These are phyloP conservation scores for Trochalopteron elliotii DNA, from an alignment of 2,113 vertebrate species.

Conservation along the genomic window DNA sequence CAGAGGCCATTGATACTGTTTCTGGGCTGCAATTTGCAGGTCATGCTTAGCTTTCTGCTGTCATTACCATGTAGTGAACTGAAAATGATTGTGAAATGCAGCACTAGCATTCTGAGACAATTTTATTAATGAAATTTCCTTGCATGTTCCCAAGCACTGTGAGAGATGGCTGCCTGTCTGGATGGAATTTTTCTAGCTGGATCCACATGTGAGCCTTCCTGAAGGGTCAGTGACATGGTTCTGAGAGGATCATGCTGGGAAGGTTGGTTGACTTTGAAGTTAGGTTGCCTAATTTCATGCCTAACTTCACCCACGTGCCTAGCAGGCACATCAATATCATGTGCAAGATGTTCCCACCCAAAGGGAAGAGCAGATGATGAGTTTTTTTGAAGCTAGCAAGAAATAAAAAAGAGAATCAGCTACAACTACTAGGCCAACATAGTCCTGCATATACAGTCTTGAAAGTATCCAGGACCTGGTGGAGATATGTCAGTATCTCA, in stretches of 20 bases:
- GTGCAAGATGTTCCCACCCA: background rate
- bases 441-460: background rate
- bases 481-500: background rate
- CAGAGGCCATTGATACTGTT: background rate
- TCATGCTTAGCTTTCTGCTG: background rate
- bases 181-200: background rate
- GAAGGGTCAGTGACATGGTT: background rate
- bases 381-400: background rate
- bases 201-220: rapidly evolving
- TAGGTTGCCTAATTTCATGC: too few relatives aligned
- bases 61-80: background rate
- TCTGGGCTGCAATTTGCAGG: background rate
- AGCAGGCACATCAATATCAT: background rate
- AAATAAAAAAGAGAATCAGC: background rate
- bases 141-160: background rate
- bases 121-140: background rate
- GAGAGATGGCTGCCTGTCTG: background rate
- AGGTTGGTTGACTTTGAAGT: background rate
- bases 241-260: background rate
- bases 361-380: background rate
- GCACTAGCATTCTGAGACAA: background rate
- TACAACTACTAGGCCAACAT: background rate
- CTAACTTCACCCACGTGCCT: background rate
- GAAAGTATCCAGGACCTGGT: background rate
- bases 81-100: background rate